Evolutionary conservation across 2,113 vertebrate genomes (phyloP), one percentile per base, ranked within the genome.

Genomic region (Noturus placidus): DNA sequence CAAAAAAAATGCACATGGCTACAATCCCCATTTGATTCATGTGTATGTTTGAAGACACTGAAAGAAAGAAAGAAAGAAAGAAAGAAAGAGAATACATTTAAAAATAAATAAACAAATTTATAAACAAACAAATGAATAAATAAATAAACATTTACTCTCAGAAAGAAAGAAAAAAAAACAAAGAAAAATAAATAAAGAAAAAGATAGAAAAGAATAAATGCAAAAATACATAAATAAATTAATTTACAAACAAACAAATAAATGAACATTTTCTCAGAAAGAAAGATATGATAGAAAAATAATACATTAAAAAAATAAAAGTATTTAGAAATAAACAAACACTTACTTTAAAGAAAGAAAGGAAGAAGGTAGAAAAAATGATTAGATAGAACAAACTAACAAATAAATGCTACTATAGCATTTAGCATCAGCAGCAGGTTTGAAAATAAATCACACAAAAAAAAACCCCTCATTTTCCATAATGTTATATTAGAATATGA

Each of bases 401-500:
- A 77, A 52, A 76, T 25, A 15, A 6, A 77, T 14, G 25, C 1
- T 50, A 50, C 27, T 27, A 1, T 52, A n/a, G 42, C 46, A 52
- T 50, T 77, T 52, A 76, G 35, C 72, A 76, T 38, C 65, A 35
- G 19, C 46, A 78, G 25, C 42, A 52, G 46, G 76, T 54, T 25
- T 78, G 30, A n/a, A 46, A 78, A 30, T 1, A 52, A 52, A 78
- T 1, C 19, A 33, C 38, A 25, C 42, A 3, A 0, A 27, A 76
- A 46, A 11, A 10, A 42, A 10, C 0, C 4, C 72, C 13, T 76
- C 11, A 50, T 76, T 76, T 76, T 76, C 5, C 10, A 46, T 42
- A 22, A 57, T 13, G n/a, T 22, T 11, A 17, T 20, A 35, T 57
- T 20, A 11, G 17, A 70, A 35, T 19, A 94, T 93, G 93, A 93